Conservation (phyloP, 2,113 vertebrate species). For the Archilochus colubris region DNA sequence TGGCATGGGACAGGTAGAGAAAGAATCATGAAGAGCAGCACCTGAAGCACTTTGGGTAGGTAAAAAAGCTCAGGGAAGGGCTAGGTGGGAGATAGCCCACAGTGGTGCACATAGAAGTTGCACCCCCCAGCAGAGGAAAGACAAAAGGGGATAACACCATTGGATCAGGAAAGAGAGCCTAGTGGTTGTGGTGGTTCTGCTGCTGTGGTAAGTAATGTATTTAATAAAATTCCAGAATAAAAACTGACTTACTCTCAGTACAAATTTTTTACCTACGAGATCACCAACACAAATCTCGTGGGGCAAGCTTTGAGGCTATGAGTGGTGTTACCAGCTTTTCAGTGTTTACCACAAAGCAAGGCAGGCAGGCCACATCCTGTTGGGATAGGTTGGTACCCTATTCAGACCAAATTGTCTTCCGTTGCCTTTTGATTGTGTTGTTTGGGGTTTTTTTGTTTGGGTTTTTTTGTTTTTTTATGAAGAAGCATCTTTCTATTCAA, state of each 20-base stretch:
- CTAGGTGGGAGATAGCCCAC: fast-evolving
- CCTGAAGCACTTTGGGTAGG: fast-evolving
- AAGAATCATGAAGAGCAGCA: neutral
- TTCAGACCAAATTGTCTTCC: neutral
- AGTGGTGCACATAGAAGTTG: neutral
- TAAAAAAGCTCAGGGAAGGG: neutral
- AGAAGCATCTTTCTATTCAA: neutral
- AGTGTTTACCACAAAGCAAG: neutral
- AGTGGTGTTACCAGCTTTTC: neutral
- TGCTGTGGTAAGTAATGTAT: neutral
- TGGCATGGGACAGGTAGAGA: neutral
- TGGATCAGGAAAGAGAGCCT: neutral
- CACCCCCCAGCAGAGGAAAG: neutral
- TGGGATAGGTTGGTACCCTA: neutral
- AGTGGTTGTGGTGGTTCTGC: neutral
- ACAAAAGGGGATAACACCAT: neutral
- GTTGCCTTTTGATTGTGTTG: too few species aligned
- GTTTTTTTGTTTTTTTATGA: neutral
- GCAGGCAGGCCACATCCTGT: neutral
- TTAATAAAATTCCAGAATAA: neutral
- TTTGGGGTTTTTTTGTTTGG: too few species aligned
- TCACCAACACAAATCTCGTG: neutral
- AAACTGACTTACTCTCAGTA: neutral
- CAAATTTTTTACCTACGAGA: neutral
- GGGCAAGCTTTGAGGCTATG: neutral